These are phyloP conservation scores for Muscicapa striata DNA, from an alignment of 2,797 vertebrate species.

Conservation along the genomic window DNA sequence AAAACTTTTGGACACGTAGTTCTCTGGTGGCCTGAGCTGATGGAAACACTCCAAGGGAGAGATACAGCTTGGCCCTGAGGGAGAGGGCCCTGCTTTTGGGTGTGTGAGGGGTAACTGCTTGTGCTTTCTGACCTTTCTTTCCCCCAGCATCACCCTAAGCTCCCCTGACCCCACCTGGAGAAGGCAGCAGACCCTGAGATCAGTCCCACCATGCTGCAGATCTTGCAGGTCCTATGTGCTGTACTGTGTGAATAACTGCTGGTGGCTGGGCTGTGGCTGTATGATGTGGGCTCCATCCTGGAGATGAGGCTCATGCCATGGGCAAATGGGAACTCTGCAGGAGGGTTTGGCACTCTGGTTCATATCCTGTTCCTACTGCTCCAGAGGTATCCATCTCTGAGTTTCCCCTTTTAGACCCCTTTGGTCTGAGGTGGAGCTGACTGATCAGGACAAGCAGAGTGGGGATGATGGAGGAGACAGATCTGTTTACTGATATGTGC, in stretches of 20 bases:
- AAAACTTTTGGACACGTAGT: conserved; percentile 11
- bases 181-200: neutral
- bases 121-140: neutral
- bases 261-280: neutral
- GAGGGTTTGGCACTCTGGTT: neutral
- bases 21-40: neutral
- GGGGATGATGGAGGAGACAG: neutral
- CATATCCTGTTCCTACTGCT: neutral
- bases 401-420: neutral
- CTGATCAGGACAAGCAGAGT: neutral
- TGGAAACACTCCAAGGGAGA: neutral
- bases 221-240: neutral
- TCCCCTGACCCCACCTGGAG: neutral
- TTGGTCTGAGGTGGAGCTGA: neutral
- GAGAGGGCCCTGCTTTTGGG: neutral
- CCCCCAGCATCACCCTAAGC: neutral
- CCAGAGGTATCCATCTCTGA: neutral
- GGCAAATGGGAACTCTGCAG: fast-evolving
- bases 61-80: neutral
- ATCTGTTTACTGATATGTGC: neutral
- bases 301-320: neutral
- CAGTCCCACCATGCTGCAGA: fast-evolving
- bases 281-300: neutral
- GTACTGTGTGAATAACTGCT: neutral
- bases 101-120: neutral